Percentiles rank a stretch among this genome's conserved stretches.
These are phyloP conservation scores for Lagenorhynchus albirostris DNA, from an alignment of 2,113 vertebrate species.

Conservation along the genomic window DNA sequence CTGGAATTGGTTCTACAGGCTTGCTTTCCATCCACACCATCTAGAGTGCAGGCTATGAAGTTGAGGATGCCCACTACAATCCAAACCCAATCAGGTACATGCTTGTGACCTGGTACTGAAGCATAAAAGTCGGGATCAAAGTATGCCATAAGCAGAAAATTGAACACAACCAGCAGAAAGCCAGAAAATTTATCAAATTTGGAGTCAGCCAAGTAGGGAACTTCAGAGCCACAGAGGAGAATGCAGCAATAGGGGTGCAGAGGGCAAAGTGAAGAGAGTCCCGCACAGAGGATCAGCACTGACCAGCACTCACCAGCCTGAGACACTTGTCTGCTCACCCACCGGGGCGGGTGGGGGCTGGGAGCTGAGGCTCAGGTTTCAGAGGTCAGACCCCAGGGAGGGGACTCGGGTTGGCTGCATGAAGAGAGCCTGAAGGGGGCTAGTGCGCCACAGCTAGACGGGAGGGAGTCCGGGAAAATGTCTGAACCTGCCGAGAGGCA, in stretches of 20 bases:
- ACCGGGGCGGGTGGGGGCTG: fast-evolving
- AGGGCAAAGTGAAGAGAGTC: too few relatives aligned
- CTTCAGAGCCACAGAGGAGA: too few relatives aligned
- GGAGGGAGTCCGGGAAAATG: too few relatives aligned
- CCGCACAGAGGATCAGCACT: fast-evolving
- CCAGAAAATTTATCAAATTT: slow-evolving; percentile 98
- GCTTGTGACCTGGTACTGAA: slow-evolving; percentile 89
- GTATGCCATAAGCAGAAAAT: slow-evolving; percentile 95
- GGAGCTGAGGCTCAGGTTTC: too few relatives aligned
- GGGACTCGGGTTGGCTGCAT: too few relatives aligned
- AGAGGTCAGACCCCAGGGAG: too few relatives aligned
- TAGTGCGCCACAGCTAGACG: too few relatives aligned
- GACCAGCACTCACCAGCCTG: too few relatives aligned
- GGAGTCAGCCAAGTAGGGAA: slow-evolving; percentile 95
- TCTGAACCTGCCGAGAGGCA: too few relatives aligned
- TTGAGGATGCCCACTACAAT: slow-evolving; percentile 95
- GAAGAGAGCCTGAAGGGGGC: too few relatives aligned
- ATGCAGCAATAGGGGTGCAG: too few relatives aligned
- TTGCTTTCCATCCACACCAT: slow-evolving; percentile 98
- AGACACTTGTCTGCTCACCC: too few relatives aligned
- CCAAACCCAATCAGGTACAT: slow-evolving; percentile 95
- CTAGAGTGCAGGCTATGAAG: slow-evolving; percentile 95
- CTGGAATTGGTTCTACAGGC: slow-evolving; percentile 97
- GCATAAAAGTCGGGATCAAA: slow-evolving; percentile 96
- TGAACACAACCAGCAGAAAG: slow-evolving; percentile 97